Evolutionary conservation across 1,140 invertebrate species (phyloP).

Genomic region (Antheraea mylitta): DNA sequence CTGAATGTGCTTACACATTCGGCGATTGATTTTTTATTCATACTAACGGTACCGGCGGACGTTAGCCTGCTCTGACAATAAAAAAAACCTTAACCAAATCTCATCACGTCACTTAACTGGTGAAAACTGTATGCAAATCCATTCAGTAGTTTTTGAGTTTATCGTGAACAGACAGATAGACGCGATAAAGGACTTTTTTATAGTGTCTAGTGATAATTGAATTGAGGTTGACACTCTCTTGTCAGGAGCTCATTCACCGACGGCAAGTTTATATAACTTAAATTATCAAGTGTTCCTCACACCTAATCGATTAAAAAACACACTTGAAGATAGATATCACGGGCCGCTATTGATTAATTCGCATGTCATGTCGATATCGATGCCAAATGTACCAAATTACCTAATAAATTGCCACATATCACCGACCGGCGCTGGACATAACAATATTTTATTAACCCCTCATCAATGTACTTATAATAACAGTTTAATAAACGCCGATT

Average conservation of each 20-base stretch:
- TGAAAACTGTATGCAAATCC: too few relatives aligned
- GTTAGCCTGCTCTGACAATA: too few relatives aligned
- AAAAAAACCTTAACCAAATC: too few relatives aligned
- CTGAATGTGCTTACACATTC: too few relatives aligned
- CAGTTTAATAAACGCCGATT: slow-evolving; percentile 72
- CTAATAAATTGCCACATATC: slow-evolving; percentile 20
- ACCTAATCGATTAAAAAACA: background rate
- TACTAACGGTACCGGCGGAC: too few relatives aligned
- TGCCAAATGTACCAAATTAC: slow-evolving; percentile 12
- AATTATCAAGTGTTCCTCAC: background rate
- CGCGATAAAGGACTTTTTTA: too few relatives aligned
- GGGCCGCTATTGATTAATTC: background rate
- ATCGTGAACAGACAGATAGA: too few relatives aligned
- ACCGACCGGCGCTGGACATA: slow-evolving; percentile 25
- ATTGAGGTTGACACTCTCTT: background rate
- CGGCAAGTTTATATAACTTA: background rate
- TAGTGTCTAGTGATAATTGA: too few relatives aligned
- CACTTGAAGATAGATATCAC: background rate
- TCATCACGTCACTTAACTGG: too few relatives aligned
- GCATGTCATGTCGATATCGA: background rate
- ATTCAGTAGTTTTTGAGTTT: too few relatives aligned
- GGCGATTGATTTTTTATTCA: too few relatives aligned
- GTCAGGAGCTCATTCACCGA: background rate
- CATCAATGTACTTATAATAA: slow-evolving; percentile 68
- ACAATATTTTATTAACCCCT: slow-evolving; percentile 73